A percentile compares a stretch with the other conserved stretches of the same genome.
These are phyloP conservation scores for Ctenicera cuprea DNA, from an alignment of 2,888 invertebrate species.

Conservation along the genomic window DNA sequence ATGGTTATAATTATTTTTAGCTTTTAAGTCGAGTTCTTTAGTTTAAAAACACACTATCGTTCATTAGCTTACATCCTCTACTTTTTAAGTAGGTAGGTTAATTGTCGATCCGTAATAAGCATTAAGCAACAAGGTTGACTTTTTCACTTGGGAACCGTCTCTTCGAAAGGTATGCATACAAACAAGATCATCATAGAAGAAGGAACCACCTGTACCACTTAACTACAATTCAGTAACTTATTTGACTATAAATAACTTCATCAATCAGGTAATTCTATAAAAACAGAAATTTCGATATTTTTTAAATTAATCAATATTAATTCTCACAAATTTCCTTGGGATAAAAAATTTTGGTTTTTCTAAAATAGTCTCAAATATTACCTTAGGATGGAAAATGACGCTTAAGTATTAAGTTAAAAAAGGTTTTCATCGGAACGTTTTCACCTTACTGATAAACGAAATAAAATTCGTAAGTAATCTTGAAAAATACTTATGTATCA, in stretches of 20 bases:
- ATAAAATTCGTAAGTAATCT: no score
- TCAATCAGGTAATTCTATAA: no score
- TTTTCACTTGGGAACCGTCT: conserved; percentile 19
- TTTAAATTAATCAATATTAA: no score
- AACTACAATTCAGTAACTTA: not conserved
- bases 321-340: no score
- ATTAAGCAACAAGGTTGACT: conserved; percentile 21
- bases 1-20: conserved; percentile 51
- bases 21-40: conserved; percentile 36
- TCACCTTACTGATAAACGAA: no score
- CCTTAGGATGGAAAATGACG: no score
- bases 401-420: no score
- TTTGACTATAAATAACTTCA: not conserved
- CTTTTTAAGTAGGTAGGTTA: conserved; percentile 17
- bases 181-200: conserved; percentile 2
- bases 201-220: conserved; percentile 1
- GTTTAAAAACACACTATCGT: conserved; percentile 25
- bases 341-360: no score
- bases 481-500: not conserved
- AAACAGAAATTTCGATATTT: no score
- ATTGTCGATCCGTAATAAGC: conserved; percentile 23
- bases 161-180: not conserved
- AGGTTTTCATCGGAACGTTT: no score
- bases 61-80: conserved; percentile 26
- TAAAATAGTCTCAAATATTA: no score